phyloP scores from a whole-genome alignment of 2,888 invertebrate species.

The Notodonta dromedarius region DNA sequence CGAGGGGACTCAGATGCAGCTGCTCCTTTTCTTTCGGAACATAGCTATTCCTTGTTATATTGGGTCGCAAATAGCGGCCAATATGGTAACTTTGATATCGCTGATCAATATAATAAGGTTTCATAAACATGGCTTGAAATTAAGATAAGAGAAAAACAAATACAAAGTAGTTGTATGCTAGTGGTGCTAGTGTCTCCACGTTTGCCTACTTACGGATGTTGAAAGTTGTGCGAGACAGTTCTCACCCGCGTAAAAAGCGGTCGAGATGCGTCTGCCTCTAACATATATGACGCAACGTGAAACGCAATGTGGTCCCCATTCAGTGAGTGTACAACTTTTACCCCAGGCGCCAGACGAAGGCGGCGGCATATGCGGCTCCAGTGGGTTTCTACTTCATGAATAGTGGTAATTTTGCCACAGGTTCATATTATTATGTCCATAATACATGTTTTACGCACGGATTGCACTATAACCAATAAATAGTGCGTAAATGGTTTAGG shows the following conservation, averaged over 20 bases:
- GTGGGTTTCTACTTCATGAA: constrained; percentile 70
- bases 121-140: constrained; percentile 8
- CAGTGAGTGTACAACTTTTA: constrained; percentile 65
- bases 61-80: constrained; percentile 60
- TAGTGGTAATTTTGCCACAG: constrained; percentile 53
- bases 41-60: constrained; percentile 56
- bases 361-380: constrained; percentile 42
- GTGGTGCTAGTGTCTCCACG: background rate
- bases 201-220: constrained; percentile 35
- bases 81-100: constrained; percentile 35
- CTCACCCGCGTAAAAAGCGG: constrained; percentile 54
- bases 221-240: constrained; percentile 56
- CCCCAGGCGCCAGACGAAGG: constrained; percentile 61
- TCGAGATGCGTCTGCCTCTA: constrained; percentile 49
- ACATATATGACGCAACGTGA: constrained; percentile 66
- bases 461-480: constrained; percentile 18
- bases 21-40: constrained; percentile 74
- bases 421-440: constrained; percentile 16
- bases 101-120: constrained; percentile 21
- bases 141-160: background rate
- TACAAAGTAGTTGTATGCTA: constrained; percentile 11
- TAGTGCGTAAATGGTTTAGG: constrained; percentile 21
- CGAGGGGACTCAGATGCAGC: constrained; percentile 78
- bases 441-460: constrained; percentile 26
- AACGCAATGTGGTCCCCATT: constrained; percentile 65